Conservation (phyloP, 2,113 vertebrate species). For the Takifugu flavidus region DNA sequence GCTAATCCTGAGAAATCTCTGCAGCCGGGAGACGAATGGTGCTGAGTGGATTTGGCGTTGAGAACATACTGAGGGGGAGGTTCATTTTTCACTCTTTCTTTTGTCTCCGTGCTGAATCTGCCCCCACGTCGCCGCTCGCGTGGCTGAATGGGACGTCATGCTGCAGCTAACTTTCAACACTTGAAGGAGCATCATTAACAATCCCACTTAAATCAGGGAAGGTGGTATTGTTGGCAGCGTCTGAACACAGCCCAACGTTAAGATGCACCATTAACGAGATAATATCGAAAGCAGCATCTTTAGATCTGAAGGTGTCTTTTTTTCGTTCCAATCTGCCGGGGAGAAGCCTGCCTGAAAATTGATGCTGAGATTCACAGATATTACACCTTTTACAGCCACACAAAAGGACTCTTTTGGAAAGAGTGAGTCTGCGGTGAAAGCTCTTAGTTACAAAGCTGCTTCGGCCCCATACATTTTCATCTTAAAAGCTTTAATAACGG, state of each 20-base stretch:
- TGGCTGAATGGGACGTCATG: no score
- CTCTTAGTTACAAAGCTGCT: conserved; percentile 44
- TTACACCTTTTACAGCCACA: neutral
- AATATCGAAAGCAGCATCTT: neutral
- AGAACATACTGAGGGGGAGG: neutral
- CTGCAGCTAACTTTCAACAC: no score
- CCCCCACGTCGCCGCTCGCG: no score
- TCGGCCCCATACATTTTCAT: conserved; percentile 40
- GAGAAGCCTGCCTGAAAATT: conserved; percentile 12
- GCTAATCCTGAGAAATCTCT: no score
- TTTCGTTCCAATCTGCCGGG: conserved; percentile 4
- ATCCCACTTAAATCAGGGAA: no score
- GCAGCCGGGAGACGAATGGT: neutral
- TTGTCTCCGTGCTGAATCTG: no score
- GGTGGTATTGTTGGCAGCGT: no score
- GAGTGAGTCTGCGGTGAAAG: conserved; percentile 8
- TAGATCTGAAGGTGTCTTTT: conserved; percentile 4
- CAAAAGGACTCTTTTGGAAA: conserved; percentile 31
- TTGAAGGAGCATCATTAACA: no score
- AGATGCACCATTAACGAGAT: no score
- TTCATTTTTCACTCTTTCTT: no score
- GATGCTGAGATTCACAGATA: conserved; percentile 5
- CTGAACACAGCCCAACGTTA: no score
- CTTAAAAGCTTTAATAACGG: conserved; percentile 49
- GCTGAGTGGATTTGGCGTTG: neutral